Percentiles rank a stretch among this genome's conserved stretches.
These are phyloP conservation scores for Carettochelys insculpta DNA, from an alignment of 2,113 vertebrate species.

Conservation along the genomic window DNA sequence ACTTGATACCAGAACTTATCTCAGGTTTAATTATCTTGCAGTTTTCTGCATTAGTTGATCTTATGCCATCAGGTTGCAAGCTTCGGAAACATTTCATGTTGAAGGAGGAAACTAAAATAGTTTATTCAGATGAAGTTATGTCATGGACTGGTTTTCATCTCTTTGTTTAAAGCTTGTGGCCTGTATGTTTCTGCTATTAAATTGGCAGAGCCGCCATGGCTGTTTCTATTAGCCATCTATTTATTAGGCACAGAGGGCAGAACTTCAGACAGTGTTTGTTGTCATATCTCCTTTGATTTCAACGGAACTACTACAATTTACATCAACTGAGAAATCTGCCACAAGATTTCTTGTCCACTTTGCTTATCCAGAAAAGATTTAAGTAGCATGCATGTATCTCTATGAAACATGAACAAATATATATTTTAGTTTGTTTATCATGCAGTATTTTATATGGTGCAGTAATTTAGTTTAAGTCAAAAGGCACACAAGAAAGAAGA, in stretches of 20 bases:
- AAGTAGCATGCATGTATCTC: background rate
- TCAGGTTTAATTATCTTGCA: background rate
- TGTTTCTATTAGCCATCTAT: background rate
- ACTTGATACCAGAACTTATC: background rate
- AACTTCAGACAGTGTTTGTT: background rate
- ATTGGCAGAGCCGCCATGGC: background rate
- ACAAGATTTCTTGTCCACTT: background rate
- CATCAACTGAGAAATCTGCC: background rate
- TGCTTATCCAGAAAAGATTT: background rate
- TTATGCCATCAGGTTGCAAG: background rate
- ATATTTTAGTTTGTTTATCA: background rate
- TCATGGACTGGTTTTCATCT: background rate
- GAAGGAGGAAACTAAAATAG: background rate
- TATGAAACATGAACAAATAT: background rate
- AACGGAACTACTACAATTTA: background rate
- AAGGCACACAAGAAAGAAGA: background rate
- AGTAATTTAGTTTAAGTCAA: conserved; percentile 11
- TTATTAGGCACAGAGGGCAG: background rate
- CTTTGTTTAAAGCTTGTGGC: background rate
- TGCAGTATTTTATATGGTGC: background rate
- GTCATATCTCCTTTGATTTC: background rate
- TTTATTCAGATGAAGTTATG: background rate
- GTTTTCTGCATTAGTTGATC: background rate
- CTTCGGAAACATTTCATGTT: background rate
- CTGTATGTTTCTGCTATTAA: background rate